Evolutionary conservation across 2,888 invertebrate genomes (phyloP).

Genomic region (Phlogophora meticulosa): DNA sequence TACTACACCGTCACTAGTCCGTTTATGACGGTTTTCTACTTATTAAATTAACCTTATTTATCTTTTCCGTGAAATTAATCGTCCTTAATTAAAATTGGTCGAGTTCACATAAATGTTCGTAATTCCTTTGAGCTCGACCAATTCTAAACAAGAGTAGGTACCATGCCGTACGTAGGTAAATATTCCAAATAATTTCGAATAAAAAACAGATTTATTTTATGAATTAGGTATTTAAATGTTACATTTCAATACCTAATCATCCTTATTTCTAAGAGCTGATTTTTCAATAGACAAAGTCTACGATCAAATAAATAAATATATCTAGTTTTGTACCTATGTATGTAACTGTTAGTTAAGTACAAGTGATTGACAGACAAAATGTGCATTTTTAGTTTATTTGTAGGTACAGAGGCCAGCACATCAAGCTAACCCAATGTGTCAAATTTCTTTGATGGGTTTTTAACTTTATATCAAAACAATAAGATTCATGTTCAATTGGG

Average conservation of each 20-base stretch:
- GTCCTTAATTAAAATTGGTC: background rate
- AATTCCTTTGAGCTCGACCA: too few relatives aligned
- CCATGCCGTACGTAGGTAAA: background rate
- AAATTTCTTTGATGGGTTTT: too few relatives aligned
- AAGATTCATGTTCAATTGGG: too few relatives aligned
- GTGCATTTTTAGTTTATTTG: constrained; percentile 19
- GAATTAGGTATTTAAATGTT: too few relatives aligned
- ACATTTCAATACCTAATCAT: too few relatives aligned
- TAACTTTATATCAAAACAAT: too few relatives aligned
- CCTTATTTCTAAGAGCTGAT: too few relatives aligned
- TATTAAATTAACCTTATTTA: background rate
- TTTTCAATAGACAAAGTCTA: background rate
- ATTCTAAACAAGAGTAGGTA: too few relatives aligned
- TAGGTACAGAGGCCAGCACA: too few relatives aligned
- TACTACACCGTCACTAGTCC: background rate
- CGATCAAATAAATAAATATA: background rate
- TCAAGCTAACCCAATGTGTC: too few relatives aligned
- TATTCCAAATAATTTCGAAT: background rate
- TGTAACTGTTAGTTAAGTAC: background rate
- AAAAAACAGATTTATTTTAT: constrained; percentile 1
- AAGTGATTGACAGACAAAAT: constrained; percentile 4
- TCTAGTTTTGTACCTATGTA: constrained; percentile 3
- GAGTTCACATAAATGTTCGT: background rate
- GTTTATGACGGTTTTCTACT: background rate
- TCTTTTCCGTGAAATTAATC: background rate